Conservation (phyloP, 2,888 invertebrate species). For the Agrotis puta region DNA sequence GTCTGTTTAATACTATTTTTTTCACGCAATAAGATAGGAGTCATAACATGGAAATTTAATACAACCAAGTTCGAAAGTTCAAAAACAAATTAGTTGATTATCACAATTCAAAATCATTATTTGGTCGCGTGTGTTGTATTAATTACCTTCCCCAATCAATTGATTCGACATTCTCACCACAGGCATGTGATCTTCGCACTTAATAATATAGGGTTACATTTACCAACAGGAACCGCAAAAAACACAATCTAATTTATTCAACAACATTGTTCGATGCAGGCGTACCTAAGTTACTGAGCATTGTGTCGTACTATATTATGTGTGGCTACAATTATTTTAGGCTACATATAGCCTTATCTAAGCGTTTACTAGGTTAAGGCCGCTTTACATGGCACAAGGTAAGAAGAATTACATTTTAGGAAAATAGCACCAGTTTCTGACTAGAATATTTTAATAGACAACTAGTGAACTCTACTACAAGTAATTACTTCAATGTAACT, state of each 20-base stretch:
- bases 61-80: no score
- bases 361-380: neutral
- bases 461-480: no score
- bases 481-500: no score
- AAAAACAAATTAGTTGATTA: no score
- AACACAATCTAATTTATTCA: constrained; percentile 24
- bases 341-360: no score
- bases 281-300: neutral
- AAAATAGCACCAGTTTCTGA: neutral
- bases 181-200: neutral
- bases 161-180: neutral
- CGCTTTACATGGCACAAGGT: neutral
- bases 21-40: no score
- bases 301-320: neutral
- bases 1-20: no score
- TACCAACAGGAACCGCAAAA: neutral
- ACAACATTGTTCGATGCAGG: constrained; percentile 8
- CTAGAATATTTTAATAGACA: no score
- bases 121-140: no score
- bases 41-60: no score
- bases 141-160: neutral
- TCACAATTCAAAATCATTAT: no score
- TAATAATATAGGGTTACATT: neutral
- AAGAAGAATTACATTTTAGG: neutral
- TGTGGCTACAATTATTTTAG: neutral